These are phyloP conservation scores for Forbesichthys agassizii DNA, from an alignment of 2,113 vertebrate species.

Conservation along the genomic window DNA sequence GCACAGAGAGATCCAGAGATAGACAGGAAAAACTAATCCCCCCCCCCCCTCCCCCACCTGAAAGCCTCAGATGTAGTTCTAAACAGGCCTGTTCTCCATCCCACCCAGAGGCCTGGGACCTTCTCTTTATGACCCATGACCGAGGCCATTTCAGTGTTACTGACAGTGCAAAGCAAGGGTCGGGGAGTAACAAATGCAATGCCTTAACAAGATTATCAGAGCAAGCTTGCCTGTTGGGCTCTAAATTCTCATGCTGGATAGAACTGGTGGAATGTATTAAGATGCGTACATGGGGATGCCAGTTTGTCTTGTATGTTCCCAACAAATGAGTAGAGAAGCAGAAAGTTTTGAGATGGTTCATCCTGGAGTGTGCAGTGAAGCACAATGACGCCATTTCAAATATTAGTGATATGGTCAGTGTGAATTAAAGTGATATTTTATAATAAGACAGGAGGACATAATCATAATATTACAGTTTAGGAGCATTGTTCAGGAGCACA, in stretches of 20 bases:
- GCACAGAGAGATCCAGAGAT: slow-evolving; percentile 19
- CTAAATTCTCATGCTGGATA: slow-evolving; percentile 1
- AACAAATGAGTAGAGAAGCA: too few species aligned
- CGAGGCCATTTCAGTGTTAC: slow-evolving; percentile 70
- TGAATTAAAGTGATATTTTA: too few species aligned
- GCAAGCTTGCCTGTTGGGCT: slow-evolving; percentile 35
- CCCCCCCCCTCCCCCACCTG: slow-evolving; percentile 34
- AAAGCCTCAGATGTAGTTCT: slow-evolving; percentile 50
- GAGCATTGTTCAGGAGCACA: too few species aligned
- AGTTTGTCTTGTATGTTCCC: too few species aligned
- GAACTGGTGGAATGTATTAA: slow-evolving; percentile 1
- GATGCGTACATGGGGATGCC: too few species aligned
- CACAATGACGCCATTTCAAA: too few species aligned
- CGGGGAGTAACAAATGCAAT: slow-evolving; percentile 68
- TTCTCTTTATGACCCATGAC: slow-evolving; percentile 76
- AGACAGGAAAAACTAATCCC: slow-evolving; percentile 31
- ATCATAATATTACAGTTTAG: too few species aligned
- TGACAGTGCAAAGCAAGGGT: slow-evolving; percentile 70
- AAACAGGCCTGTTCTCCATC: slow-evolving; percentile 56
- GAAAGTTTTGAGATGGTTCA: too few species aligned
- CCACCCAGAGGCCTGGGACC: slow-evolving; percentile 52
- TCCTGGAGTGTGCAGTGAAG: too few species aligned
- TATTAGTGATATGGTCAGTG: too few species aligned
- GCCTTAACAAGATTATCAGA: slow-evolving; percentile 71
- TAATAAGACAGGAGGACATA: too few species aligned